A percentile compares a stretch with the other conserved stretches of the same genome.
Conservation (phyloP, 2,113 vertebrate species). For the Phainopepla nitens region DNA sequence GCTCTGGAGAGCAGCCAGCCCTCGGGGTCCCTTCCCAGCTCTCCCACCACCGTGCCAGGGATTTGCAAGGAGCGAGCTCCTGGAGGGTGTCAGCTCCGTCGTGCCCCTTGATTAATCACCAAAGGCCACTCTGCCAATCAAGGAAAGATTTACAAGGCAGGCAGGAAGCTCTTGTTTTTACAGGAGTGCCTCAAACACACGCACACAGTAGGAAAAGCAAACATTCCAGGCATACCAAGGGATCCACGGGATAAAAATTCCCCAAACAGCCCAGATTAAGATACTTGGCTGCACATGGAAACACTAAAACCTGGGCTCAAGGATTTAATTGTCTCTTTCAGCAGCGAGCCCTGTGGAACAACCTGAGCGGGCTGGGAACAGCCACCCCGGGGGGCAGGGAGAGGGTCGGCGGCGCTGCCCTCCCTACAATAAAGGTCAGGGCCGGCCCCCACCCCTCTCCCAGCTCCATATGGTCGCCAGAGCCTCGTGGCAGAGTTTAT, state of each 20-base stretch:
- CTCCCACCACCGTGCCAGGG: background rate
- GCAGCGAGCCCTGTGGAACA: background rate
- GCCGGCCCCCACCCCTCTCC: background rate
- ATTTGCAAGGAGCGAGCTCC: background rate
- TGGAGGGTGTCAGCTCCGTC: background rate
- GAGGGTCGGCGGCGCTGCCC: background rate
- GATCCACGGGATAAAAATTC: conserved; percentile 51
- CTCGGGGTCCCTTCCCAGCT: background rate
- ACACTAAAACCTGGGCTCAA: conserved; percentile 16
- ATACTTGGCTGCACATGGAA: conserved; percentile 52
- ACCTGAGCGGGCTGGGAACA: background rate
- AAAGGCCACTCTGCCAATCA: conserved; percentile 27
- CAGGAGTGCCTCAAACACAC: conserved; percentile 45
- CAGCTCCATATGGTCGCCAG: background rate
- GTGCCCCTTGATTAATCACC: conserved; percentile 7
- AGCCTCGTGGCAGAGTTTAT: background rate
- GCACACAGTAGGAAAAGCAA: conserved; percentile 65
- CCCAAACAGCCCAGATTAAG: conserved; percentile 56
- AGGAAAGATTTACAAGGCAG: conserved; percentile 45
- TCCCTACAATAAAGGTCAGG: background rate
- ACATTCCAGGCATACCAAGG: conserved; percentile 65
- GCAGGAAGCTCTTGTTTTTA: conserved; percentile 62
- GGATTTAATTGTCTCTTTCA: conserved; percentile 22
- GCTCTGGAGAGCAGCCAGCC: background rate
- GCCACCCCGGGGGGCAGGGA: background rate